Base-by-base conservation (phyloP, 2,113 vertebrate species). In the Calyptomena viridis region DNA sequence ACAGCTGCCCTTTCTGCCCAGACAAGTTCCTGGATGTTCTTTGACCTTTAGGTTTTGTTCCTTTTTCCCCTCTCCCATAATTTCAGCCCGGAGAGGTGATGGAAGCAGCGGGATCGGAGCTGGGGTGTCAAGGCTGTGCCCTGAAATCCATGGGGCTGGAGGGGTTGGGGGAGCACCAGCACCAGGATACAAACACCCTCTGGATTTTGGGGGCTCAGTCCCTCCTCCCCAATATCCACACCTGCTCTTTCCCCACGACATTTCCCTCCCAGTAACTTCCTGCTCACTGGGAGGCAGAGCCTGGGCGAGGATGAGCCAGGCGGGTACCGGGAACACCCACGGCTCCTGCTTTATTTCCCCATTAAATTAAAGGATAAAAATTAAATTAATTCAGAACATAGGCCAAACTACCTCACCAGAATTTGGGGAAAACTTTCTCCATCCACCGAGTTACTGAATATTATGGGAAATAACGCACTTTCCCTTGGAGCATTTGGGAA, bases 191-290 rank as follows among this genome's bases (percentile, higher is more conserved):
- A 4, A 67, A 50, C 9, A 1, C 27, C 37, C 58, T 6, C 22
- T 3, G 83, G 33, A 7, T 60, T 64, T 11, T 12, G 23, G 13
- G 66, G 76, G 50, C 28, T 94, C 33, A 0, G 6, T 2, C 49
- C 39, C 2, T 8, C 20, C 58, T 55, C 6, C 58, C 49, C 0
- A 0, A 22, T 7, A 30, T 0, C 53, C 8, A 0, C 47, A 8
- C 27, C 66, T n/a, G 55, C 12, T 1, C 14, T 24, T 75, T 20
- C 15, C 78, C 68, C 12, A 0, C 19, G 72, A 24, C n/a, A 78
- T 84, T 94, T 89, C 37, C 74, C 53, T 64, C 7, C 50, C 9
- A 0, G 37, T 50, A 68, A 21, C 21, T 63, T 55, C 79, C 56
- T 3, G 11, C 71, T 91, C 12, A 2, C 74, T 1, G 64, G 22